Conservation (phyloP, 1,140 invertebrate genomes). For the Conopomorpha cramerella region DNA sequence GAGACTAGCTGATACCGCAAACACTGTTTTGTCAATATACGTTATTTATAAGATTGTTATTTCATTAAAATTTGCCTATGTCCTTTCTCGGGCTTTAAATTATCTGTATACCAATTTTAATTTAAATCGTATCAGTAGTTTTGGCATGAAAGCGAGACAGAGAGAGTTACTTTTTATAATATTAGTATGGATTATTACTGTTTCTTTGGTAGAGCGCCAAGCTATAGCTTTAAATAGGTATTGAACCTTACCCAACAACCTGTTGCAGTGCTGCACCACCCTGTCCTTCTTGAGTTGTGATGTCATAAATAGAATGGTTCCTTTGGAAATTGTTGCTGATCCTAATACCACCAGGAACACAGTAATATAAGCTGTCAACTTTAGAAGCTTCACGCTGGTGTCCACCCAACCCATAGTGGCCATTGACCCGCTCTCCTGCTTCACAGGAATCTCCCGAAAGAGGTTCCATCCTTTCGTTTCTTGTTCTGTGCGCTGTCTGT, state of each 20-base stretch:
- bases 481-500: constrained; percentile 78
- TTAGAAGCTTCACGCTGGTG: constrained; percentile 81
- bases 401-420: constrained; percentile 83
- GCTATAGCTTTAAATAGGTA: not conserved
- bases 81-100: no score
- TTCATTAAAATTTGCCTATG: no score
- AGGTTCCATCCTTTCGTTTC: constrained; percentile 96
- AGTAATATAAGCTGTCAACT: constrained; percentile 81
- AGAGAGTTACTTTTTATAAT: no score
- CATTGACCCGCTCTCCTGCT: constrained; percentile 85
- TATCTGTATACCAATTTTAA: no score
- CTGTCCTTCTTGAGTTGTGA: constrained; percentile 79
- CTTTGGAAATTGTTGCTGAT: constrained; percentile 82
- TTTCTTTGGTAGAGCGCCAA: no score
- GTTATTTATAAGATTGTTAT: no score
- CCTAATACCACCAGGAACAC: constrained; percentile 81
- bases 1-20: no score
- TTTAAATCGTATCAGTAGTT: no score
- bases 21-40: no score
- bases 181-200: no score
- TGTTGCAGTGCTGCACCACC: constrained; percentile 78
- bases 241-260: constrained; percentile 65
- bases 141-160: no score
- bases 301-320: constrained; percentile 85
- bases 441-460: constrained; percentile 85